Conservation (phyloP, 2,113 vertebrate species). For the Zosterops japonicus region DNA sequence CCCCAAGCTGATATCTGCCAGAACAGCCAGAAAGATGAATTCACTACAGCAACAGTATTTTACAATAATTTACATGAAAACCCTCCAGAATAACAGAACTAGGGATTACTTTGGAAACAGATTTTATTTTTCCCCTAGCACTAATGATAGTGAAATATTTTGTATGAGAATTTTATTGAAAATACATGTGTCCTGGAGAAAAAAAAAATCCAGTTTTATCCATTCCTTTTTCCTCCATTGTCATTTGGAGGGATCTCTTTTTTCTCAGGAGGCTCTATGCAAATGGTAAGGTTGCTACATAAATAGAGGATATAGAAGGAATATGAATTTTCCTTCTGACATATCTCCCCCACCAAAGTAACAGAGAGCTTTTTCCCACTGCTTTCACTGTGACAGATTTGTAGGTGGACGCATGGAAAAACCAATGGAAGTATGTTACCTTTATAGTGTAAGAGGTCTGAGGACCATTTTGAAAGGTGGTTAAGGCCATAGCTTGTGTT, state of each 20-base stretch:
- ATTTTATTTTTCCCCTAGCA: neutral
- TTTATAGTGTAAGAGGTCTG: neutral
- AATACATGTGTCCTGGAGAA: neutral
- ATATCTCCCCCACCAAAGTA: neutral
- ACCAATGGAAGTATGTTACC: neutral
- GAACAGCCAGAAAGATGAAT: neutral
- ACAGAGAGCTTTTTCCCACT: neutral
- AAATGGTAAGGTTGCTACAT: neutral
- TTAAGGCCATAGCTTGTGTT: neutral
- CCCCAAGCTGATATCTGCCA: slow-evolving; percentile 18
- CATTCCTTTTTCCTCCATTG: neutral
- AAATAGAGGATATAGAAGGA: neutral
- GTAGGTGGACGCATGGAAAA: neutral
- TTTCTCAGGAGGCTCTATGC: neutral
- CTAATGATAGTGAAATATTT: neutral
- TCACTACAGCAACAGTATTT: neutral
- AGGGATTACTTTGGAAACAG: neutral
- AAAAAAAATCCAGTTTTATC: neutral
- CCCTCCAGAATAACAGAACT: neutral
- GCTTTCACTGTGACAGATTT: neutral
- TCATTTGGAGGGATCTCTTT: neutral
- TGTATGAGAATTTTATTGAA: neutral
- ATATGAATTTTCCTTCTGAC: neutral
- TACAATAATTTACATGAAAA: neutral
- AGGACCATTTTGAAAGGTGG: neutral